Evolutionary conservation across 2,888 invertebrate species (phyloP), one percentile per base, ranked within the genome.

Genomic region (Cenopis cana): DNA sequence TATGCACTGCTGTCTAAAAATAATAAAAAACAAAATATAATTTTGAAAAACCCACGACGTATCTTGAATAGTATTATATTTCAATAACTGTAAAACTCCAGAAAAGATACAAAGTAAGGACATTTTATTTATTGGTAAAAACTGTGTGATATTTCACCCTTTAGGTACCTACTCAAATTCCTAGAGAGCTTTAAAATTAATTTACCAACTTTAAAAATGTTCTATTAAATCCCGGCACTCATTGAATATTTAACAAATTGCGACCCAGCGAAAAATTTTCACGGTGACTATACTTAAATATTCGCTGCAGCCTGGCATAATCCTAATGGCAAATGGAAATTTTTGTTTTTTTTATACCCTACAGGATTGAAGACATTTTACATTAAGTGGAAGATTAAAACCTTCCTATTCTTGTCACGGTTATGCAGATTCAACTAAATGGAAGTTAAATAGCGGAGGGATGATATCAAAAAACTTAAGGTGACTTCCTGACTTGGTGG

Each of bases 341-440:
- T 57, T 8, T 14, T 29, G 41, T 60, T 61, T 5, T 14, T 41
- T 54, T 60, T 56, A 59, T 38, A 33, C 41, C 18, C 62, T 61
- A 33, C 46, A 55, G 38, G 36, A 57, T 55, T 72, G 67, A 74
- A 59, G 69, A 72, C 55, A 12, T 50, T 68, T 68, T 17, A 24
- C 69, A 68, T 71, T 61, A 73, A 67, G 38, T 29, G 18, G 41
- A 60, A 18, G 18, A 38, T 20, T 20, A 24, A 59, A 46, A n/a
- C 56, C 24, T 18, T 11, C 24, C 56, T 36, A 36, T 17, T 55
- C 18, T 29, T 55, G 14, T 29, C 24, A 55, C 36, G 9, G 46
- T 46, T 8, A 2, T 17, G 33, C 56, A 56, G 56, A 56, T 46
- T 29, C 24, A 55, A 41, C 11, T 54, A 36, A 38, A 41, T 54